A percentile compares a stretch with the other conserved stretches of the same genome.
Evolutionary conservation across 2,797 vertebrate species (phyloP).

Genomic region (Fistularia commersonii): DNA sequence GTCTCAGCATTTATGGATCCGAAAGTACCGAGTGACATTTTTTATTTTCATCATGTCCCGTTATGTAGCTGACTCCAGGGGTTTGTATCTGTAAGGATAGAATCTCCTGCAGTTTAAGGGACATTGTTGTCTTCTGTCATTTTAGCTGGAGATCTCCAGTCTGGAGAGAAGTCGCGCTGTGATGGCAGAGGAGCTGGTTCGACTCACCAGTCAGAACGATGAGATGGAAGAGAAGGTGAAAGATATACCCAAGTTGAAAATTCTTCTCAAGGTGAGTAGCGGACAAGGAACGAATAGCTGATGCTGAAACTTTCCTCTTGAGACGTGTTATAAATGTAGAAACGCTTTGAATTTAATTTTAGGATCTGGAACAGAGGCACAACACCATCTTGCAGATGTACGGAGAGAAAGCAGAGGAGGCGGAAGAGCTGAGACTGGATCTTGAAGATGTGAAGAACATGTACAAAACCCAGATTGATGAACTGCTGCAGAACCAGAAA

Average conservation of each 20-base stretch:
- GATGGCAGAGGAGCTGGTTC: conserved; percentile 94
- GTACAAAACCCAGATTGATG: conserved; percentile 98
- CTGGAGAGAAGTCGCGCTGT: conserved; percentile 92
- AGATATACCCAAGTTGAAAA: conserved; percentile 86
- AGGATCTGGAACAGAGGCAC: conserved; percentile 97
- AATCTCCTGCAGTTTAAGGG: neutral
- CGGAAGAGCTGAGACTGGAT: conserved; percentile 92
- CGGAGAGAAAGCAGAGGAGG: conserved; percentile 97
- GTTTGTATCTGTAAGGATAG: too few relatives aligned
- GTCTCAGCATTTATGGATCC: conserved; percentile 54
- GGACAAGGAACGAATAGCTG: neutral
- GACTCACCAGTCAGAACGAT: conserved; percentile 93
- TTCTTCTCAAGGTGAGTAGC: conserved; percentile 83
- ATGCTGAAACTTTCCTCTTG: neutral
- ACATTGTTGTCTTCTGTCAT: neutral
- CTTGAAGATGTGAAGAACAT: conserved; percentile 98
- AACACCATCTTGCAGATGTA: conserved; percentile 99
- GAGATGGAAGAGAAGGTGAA: conserved; percentile 90
- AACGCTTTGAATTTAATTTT: conserved; percentile 24
- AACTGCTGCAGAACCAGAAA: conserved; percentile 87
- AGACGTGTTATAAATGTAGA: neutral
- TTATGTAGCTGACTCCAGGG: too few relatives aligned
- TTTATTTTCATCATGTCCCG: too few relatives aligned
- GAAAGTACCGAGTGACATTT: neutral
- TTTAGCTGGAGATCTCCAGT: conserved; percentile 88